Base-by-base conservation (phyloP, 2,888 invertebrate genomes). In the Thecocarcelia acutangulata region DNA sequence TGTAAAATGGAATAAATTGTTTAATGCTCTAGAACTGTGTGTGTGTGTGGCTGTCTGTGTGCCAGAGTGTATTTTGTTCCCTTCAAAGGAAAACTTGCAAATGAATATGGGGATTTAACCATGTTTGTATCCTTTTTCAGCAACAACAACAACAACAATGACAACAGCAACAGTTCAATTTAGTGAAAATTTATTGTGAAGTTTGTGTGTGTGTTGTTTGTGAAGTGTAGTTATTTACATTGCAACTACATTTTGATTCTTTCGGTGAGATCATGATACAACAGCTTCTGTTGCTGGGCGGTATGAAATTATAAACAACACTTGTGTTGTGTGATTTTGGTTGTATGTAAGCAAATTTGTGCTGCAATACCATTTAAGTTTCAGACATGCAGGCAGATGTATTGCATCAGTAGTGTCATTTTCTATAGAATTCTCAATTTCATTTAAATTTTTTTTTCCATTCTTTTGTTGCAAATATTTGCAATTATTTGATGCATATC, bases 401-500 rank as follows among this genome's bases (percentile, higher is more conserved):
- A n/a, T n/a, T n/a, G 15, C n/a, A 44, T 19, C 56, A 44, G 56
- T 28, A 37, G 24, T 58, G 66, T 56, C 46, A 50, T 4, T 48
- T 2, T 44, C 21, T 52, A 15, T 52, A 8, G 50, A 52, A 52
- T 68, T 72, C 61, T 72, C 54, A 70, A 63, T 69, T 68, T 42
- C 72, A 74, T 69, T 73, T 56, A 61, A 40, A 50, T 40, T 46
- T 58, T 56, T 59, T 77, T 59, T 77, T 59, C 74, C 74, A 74
- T 75, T 61, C 82, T 75, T 82, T 82, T 78, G 82, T 78, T 82
- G 74, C 66, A 82, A 15, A 64, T 76, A 76, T 78, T 82, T 78
- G 82, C 82, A 82, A 82, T 82, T 78, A 82, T 82, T 82, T 82
- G 82, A 82, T 82, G 78, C 73, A 40, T 82, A 82, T 82, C 82